Conservation (phyloP, 2,113 vertebrate species). For the Eptesicus fuscus region DNA sequence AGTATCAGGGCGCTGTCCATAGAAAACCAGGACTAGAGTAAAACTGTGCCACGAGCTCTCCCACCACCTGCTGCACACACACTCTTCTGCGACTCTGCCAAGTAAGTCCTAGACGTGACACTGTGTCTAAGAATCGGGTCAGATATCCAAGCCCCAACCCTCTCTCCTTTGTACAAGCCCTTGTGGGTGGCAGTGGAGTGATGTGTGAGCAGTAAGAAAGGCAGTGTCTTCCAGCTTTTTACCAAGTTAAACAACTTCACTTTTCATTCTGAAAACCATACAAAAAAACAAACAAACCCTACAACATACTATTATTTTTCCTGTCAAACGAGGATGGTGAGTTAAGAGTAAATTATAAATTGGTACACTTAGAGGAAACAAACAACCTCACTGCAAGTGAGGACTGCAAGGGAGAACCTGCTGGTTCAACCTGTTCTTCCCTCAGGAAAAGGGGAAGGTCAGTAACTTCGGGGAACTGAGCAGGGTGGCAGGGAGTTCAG, state of each 20-base stretch:
- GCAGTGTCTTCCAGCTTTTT: background rate
- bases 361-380: background rate
- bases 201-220: background rate
- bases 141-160: background rate
- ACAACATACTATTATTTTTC: background rate
- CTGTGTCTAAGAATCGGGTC: background rate
- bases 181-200: background rate
- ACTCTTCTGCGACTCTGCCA: background rate
- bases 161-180: background rate
- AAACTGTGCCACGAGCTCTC: background rate
- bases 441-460: background rate
- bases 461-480: background rate
- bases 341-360: background rate
- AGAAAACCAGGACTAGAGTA: background rate
- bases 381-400: background rate
- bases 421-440: background rate
- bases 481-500: background rate
- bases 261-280: background rate
- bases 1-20: background rate
- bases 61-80: accelerated
- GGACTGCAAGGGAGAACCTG: background rate
- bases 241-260: background rate
- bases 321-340: background rate
- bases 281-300: background rate
- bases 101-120: background rate